Evolutionary conservation across 2,888 invertebrate genomes (phyloP).

Genomic region (Tipula unca): DNA sequence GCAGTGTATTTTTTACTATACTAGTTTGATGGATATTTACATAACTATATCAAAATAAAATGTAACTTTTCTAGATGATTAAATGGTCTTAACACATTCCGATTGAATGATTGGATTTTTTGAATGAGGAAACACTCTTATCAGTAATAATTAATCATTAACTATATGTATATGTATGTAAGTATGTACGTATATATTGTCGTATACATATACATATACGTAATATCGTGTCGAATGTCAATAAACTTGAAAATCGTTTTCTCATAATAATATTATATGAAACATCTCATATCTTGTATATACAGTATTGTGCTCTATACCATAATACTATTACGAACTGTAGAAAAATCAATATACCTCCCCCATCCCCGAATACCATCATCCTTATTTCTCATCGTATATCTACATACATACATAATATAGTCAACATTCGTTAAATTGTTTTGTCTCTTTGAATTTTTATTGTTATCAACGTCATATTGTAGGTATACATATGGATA

Average conservation of each 20-base stretch:
- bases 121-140: not conserved
- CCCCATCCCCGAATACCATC: not conserved
- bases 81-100: not conserved
- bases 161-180: too few species aligned
- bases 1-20: too few species aligned
- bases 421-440: not conserved
- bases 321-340: not conserved
- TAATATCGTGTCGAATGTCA: not conserved
- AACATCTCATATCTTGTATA: not conserved
- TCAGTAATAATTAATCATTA: conserved; percentile 2
- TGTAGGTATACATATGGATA: not conserved
- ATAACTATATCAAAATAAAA: too few species aligned
- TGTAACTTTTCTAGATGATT: not conserved
- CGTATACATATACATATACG: not conserved
- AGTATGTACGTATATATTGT: not conserved
- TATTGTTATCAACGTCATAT: not conserved
- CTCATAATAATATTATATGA: not conserved
- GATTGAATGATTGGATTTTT: not conserved
- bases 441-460: not conserved
- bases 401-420: too few species aligned
- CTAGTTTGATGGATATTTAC: too few species aligned
- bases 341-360: not conserved
- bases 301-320: not conserved
- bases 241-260: not conserved
- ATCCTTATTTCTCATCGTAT: not conserved